Conservation (phyloP, 2,888 invertebrate species). For the Drosophila mimica region DNA sequence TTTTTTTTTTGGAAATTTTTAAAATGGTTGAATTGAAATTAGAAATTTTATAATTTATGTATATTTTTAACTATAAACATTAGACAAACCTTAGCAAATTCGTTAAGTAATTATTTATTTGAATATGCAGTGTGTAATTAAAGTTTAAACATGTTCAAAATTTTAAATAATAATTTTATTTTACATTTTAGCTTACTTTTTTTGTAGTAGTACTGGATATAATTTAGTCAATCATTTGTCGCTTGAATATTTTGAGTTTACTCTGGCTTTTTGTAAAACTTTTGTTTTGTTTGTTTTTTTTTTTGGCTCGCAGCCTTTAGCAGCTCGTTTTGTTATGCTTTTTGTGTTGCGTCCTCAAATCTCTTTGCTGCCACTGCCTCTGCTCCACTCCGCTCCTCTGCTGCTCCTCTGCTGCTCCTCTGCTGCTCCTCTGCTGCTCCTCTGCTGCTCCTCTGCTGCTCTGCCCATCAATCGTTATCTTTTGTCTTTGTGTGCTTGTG, state of each 20-base stretch:
- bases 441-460: background rate
- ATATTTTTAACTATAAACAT: background rate
- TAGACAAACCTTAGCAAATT: background rate
- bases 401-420: background rate
- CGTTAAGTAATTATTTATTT: background rate
- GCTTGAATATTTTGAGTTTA: background rate
- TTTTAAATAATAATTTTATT: background rate
- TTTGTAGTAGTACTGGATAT: conserved; percentile 5
- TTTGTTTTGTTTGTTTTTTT: conserved; percentile 29
- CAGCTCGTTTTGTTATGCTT: conserved; percentile 41
- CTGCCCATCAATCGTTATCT: conserved; percentile 37
- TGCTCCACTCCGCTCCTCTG: background rate
- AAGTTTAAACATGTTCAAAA: background rate
- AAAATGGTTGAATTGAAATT: background rate
- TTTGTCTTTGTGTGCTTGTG: conserved; percentile 42
- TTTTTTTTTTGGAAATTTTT: background rate
- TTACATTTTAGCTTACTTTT: background rate
- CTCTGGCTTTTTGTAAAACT: conserved; percentile 33
- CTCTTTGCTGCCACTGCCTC: conserved; percentile 3
- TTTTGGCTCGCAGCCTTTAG: conserved; percentile 37
- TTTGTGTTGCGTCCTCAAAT: conserved; percentile 46
- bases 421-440: background rate
- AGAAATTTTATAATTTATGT: background rate
- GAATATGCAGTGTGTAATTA: no score
- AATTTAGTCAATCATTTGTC: background rate